Evolutionary conservation across 2,888 invertebrate species (phyloP), one percentile per base, ranked within the genome.

Genomic region (Caenorhabditis japonica): DNA sequence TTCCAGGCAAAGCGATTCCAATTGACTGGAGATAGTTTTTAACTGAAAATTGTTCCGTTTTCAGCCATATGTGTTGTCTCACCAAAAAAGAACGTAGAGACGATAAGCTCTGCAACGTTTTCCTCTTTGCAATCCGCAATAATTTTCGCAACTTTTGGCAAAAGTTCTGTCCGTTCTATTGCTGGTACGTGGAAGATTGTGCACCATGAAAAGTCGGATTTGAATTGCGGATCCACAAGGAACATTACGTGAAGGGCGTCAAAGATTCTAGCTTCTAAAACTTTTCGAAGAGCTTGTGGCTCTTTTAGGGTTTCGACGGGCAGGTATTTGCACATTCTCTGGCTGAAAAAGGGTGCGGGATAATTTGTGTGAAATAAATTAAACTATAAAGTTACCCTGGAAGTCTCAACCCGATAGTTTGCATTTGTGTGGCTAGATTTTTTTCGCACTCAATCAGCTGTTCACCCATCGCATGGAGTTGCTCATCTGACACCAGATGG

Each of bases 401-500:
- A 7, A 84, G 70, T 56, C 84, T 60, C 17, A 84, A 68, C 17
- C 82, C 82, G 21, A 77, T 72, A 3, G 80, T 77, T 44, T 84
- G 84, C 77, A 83, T 76, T 33, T 80, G 75, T 0, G 82, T 79
- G 8, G 83, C 80, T 44, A 84, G 64, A 41, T 75, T 77, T 68
- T 84, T 82, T 58, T 84, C 84, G 58, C 76, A 70, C 46, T 84
- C 83, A 17, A 84, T 77, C 8, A 84, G 55, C 41, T 77, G 75
- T 41, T 84, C 84, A 10, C 80, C 84, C 72, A 77, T 68, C 5
- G 79, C 36, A 19, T 84, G 75, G 7, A 84, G 64, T 43, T 69
- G 73, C 36, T 74, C 74, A 41, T 75, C 71, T 0, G 61, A 69
- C 19, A 59, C 33, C 27, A 77, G 43, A 27, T 79, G 71, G 17